Percentiles rank a stretch among this genome's conserved stretches.
Conservation (phyloP, 2,888 invertebrate species). For the Noctuana brunneofusca region DNA sequence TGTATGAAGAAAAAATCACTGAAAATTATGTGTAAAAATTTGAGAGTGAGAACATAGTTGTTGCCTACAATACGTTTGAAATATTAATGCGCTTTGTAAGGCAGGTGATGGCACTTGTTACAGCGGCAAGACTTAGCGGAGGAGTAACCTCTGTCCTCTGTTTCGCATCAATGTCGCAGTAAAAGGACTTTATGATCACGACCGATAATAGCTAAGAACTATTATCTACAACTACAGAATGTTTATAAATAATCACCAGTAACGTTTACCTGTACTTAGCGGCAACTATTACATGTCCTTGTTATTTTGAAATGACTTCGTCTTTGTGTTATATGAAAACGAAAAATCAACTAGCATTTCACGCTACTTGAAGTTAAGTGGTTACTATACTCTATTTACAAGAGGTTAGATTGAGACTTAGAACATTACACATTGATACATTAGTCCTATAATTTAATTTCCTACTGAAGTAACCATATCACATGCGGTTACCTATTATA, state of each 20-base stretch:
- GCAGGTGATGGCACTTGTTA: conserved; percentile 29
- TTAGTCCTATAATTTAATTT: too few species aligned
- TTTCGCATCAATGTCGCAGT: conserved; percentile 26
- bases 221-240: conserved; percentile 13
- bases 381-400: too few species aligned
- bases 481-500: too few species aligned
- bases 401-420: too few species aligned
- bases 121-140: conserved; percentile 17
- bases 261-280: neutral
- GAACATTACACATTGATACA: too few species aligned
- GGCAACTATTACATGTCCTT: neutral
- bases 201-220: conserved; percentile 23
- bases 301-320: neutral
- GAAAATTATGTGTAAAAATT: neutral
- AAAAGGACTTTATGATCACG: conserved; percentile 29
- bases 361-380: too few species aligned
- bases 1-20: neutral
- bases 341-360: too few species aligned
- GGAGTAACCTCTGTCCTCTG: conserved; percentile 8
- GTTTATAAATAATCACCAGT: conserved; percentile 18
- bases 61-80: conserved; percentile 21
- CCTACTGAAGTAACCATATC: too few species aligned
- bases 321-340: too few species aligned
- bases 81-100: conserved; percentile 22
- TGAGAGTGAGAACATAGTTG: neutral